phyloP scores from a whole-genome alignment of 2,113 vertebrate species.

The Clinocottus analis region DNA sequence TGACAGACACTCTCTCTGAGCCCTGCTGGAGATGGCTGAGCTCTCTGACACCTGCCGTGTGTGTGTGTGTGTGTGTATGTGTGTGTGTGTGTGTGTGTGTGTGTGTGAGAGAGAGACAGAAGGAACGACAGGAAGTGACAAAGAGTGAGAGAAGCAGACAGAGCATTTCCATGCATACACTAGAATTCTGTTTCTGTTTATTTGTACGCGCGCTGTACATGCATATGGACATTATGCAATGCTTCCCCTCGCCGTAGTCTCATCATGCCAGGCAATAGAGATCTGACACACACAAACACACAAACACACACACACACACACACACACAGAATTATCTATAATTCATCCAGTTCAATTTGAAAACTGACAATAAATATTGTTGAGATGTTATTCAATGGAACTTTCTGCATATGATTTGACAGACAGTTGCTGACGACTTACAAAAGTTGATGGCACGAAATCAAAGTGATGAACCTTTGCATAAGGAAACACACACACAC shows the following conservation, averaged over 20 bases:
- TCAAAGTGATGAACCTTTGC: no score
- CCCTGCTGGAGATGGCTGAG: slow-evolving; percentile 23
- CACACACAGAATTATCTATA: no score
- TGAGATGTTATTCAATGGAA: no score
- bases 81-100: neutral
- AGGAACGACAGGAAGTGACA: neutral
- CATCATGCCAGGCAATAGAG: slow-evolving; percentile 7
- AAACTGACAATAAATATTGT: no score
- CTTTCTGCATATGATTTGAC: no score
- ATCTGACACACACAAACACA: neutral
- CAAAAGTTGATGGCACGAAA: no score
- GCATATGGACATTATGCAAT: slow-evolving; percentile 8
- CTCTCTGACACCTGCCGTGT: slow-evolving; percentile 22
- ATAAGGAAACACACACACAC: no score
- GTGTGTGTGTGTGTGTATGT: slow-evolving; percentile 10
- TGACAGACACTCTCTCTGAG: slow-evolving; percentile 54
- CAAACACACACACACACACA: neutral
- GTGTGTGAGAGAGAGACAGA: neutral
- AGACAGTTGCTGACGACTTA: no score
- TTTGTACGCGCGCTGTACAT: neutral
- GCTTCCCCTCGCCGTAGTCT: neutral
- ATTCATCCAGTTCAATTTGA: no score
- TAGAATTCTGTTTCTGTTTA: neutral
- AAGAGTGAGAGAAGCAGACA: neutral
- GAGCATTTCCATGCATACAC: neutral